Percentiles rank a stretch among this genome's conserved stretches.
Evolutionary conservation across 53 echinoderm and acorn worm species (phyloP).

Genomic region (Henricia sp.): DNA sequence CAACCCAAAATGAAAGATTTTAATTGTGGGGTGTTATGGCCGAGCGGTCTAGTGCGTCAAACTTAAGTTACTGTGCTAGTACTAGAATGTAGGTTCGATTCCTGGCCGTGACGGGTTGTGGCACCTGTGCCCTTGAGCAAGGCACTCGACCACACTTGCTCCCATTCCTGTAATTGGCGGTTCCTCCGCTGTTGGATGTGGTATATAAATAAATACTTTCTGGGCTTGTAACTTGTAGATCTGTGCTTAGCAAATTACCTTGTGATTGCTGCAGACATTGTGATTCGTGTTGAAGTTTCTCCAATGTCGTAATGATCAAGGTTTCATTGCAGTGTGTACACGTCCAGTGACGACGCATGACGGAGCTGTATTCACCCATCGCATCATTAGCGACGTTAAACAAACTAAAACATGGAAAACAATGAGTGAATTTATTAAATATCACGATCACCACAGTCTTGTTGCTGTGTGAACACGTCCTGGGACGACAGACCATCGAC

Average conservation of each 20-base stretch:
- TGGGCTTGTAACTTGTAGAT: not conserved
- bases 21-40: too few relatives aligned
- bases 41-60: too few relatives aligned
- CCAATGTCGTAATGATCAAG: conserved; percentile 81
- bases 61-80: too few relatives aligned
- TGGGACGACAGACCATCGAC: conserved; percentile 84
- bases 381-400: conserved; percentile 55
- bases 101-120: too few relatives aligned
- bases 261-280: conserved; percentile 56
- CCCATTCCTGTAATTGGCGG: too few relatives aligned
- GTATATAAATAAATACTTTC: too few relatives aligned
- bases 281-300: conserved; percentile 84
- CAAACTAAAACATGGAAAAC: conserved; percentile 74
- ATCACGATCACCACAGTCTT: conserved; percentile 73
- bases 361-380: conserved; percentile 76
- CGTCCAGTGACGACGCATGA: conserved; percentile 91
- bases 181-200: too few relatives aligned
- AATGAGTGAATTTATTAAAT: conserved; percentile 83
- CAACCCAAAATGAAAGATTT: too few relatives aligned
- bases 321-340: conserved; percentile 80
- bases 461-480: conserved; percentile 88
- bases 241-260: conserved; percentile 12
- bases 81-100: too few relatives aligned
- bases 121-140: too few relatives aligned
- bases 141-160: too few relatives aligned